Evolutionary conservation across 2,113 vertebrate species (phyloP).

Genomic region (Cyanoramphus novaezelandiae): DNA sequence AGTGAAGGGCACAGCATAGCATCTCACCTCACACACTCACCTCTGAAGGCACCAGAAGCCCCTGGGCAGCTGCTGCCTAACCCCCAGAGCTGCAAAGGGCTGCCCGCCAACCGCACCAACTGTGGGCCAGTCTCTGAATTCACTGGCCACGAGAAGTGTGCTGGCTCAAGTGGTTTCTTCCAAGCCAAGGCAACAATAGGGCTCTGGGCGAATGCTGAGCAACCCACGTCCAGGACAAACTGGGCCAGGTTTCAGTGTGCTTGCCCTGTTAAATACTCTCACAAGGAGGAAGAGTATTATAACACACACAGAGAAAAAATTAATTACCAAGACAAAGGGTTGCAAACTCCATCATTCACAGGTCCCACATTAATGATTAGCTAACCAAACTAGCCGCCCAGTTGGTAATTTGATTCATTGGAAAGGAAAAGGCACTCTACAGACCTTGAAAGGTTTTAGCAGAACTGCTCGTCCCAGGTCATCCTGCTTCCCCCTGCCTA

Average conservation of each 20-base stretch:
- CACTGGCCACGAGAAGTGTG: rapidly evolving
- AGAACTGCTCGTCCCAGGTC: conserved; percentile 66
- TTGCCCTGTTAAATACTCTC: rapidly evolving
- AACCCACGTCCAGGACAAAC: neutral
- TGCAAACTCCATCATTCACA: neutral
- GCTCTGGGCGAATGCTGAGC: rapidly evolving
- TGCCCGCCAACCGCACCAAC: neutral
- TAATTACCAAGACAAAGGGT: conserved; percentile 40
- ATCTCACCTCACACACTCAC: neutral
- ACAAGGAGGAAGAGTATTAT: neutral
- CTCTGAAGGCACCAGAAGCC: neutral
- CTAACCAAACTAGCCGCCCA: neutral
- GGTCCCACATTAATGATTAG: conserved; percentile 53
- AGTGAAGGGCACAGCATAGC: neutral
- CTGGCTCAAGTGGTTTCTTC: neutral
- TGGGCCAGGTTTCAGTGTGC: rapidly evolving
- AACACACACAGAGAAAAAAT: neutral
- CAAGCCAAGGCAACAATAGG: rapidly evolving
- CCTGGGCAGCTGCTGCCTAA: neutral
- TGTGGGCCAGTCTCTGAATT: rapidly evolving
- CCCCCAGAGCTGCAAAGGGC: neutral
- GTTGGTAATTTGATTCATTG: conserved; percentile 58
- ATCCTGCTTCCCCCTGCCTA: conserved; percentile 49
- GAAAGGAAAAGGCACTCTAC: conserved; percentile 57
- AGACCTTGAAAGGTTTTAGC: conserved; percentile 51